Evolutionary conservation across 2,113 vertebrate species (phyloP).

Genomic region (Haemorhous mexicanus): DNA sequence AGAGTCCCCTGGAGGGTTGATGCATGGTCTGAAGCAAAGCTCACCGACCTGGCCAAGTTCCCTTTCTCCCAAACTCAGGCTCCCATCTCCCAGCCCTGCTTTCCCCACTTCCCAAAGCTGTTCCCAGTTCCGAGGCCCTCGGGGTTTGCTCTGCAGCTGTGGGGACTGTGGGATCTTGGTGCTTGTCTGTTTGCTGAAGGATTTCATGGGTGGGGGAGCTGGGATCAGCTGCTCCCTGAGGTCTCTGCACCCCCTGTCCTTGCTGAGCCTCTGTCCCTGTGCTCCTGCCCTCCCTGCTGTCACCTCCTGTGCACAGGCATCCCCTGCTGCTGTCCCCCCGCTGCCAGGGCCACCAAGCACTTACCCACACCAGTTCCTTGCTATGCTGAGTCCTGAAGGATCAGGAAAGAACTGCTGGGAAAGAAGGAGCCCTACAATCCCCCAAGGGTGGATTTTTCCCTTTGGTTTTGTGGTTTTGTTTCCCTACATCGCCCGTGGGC

Average conservation of each 20-base stretch:
- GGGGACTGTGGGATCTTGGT: constrained; percentile 32
- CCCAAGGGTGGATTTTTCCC: background rate
- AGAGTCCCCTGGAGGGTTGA: background rate
- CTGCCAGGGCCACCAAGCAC: background rate
- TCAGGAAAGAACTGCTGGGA: background rate
- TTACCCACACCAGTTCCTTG: background rate
- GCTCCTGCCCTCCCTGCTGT: background rate
- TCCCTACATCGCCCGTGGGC: background rate
- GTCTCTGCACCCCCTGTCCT: background rate
- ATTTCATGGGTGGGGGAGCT: background rate
- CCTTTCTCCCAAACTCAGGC: background rate
- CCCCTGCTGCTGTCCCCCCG: background rate
- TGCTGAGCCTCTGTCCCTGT: background rate
- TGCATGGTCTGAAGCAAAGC: background rate
- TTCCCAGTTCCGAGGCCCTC: background rate
- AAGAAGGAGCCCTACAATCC: background rate
- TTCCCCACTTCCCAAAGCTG: constrained; percentile 24
- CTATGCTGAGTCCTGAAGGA: background rate
- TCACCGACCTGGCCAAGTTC: background rate
- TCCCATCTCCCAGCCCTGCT: constrained; percentile 16
- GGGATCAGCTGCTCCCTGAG: background rate
- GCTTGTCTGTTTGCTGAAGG: background rate
- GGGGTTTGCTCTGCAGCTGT: constrained; percentile 8
- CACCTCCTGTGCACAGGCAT: background rate
- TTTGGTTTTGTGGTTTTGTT: background rate